phyloP scores from a whole-genome alignment of 2,113 vertebrate genomes.

The Rhegmatorhina hoffmannsi region DNA sequence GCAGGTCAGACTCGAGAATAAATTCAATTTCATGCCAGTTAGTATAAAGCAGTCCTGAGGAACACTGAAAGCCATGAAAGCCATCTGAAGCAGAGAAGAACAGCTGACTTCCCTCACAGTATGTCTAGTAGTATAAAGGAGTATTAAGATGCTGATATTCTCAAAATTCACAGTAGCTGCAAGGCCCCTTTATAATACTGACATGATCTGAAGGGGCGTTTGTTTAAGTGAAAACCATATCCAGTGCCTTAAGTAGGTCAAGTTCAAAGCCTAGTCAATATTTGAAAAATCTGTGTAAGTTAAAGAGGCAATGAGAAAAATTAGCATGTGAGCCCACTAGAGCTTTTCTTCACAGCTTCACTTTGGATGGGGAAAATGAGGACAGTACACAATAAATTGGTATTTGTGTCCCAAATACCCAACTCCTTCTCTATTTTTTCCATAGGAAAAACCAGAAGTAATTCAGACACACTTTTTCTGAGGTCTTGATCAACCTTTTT shows the following conservation, averaged over 20 bases:
- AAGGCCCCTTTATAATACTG: constrained; percentile 26
- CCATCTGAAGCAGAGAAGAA: neutral
- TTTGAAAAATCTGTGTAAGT: constrained; percentile 54
- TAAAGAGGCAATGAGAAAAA: constrained; percentile 54
- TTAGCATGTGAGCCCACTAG: constrained; percentile 44
- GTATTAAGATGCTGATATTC: neutral
- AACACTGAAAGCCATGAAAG: neutral
- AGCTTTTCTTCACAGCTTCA: constrained; percentile 35
- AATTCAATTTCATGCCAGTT: neutral
- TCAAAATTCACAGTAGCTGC: neutral
- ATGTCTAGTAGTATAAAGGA: neutral
- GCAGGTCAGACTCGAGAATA: neutral
- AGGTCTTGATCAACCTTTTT: neutral
- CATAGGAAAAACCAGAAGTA: neutral
- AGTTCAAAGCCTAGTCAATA: constrained; percentile 64
- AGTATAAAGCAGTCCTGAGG: neutral
- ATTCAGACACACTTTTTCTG: constrained; percentile 18
- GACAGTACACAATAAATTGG: constrained; percentile 1
- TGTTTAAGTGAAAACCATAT: constrained; percentile 44
- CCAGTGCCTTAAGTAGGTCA: constrained; percentile 48
- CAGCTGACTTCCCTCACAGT: neutral
- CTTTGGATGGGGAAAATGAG: constrained; percentile 49
- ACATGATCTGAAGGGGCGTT: constrained; percentile 11
- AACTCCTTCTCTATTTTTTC: constrained; percentile 12
- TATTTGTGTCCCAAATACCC: constrained; percentile 43